Base-by-base conservation (phyloP, 1,140 invertebrate species). In the Leptinotarsa defecta region DNA sequence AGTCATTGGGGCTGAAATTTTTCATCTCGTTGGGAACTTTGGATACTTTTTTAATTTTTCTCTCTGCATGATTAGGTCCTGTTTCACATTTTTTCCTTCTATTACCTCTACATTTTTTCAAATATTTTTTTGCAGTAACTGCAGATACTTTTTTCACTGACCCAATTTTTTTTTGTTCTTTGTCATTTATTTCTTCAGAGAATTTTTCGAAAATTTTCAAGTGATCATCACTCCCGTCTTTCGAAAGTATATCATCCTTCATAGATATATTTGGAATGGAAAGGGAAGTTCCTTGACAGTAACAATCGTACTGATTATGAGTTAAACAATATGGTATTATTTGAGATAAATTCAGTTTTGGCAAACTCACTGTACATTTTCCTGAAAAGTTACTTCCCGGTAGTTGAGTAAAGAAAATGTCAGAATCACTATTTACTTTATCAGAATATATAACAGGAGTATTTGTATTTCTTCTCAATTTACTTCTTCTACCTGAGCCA, bases 371-470 rank as follows among this genome's bases (percentile, higher is more conserved):
- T 34, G 49, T 13, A 73, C 81, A 81, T 49, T 76, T 43, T 76
- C 75, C 69, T 52, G 62, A 24, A 63, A 68, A 13, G 17, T 68
- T 57, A 24, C 65, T 61, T 73, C 71, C 74, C 61, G 34, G 27
- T 22, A 68, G 4, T 71, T 75, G 4, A n/a, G 64, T 48, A 34
- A 70, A 24, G n/a, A 64, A 73, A 71, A 48, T 65, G 17, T 69
- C 61, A 24, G 74, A 62, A 43, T 43, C 34, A 43, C 81, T 77
- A 22, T 81, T 80, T 22, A 83, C 76, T 69, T 82, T 86, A 73
- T 86, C 85, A 24, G 78, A 81, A 73, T 82, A 87, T 76, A 83
- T 84, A 61, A 83, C 84, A 8, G 86, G 86, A 19, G 81, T 15
- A 74, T 83, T 84, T 19, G 81, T 77, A 48, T 79, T 79, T 76